phyloP scores from a whole-genome alignment of 2,113 vertebrate genomes.

The Siniperca knerii region DNA sequence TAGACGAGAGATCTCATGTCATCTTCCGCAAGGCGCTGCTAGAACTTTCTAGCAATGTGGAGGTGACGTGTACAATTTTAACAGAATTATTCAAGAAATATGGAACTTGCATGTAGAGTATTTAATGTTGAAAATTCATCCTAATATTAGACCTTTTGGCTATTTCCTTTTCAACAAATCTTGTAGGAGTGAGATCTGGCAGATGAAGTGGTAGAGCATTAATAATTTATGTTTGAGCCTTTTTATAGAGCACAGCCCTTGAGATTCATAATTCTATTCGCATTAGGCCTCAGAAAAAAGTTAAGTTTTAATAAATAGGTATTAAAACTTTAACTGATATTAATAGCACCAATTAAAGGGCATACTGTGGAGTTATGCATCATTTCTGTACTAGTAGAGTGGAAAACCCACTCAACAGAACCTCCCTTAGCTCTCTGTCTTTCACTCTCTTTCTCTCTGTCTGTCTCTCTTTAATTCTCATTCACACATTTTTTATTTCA shows the following conservation, averaged over 20 bases:
- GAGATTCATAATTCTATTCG: constrained; percentile 84
- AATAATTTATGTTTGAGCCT: constrained; percentile 83
- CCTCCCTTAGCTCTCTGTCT: constrained; percentile 35
- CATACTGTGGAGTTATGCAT: constrained; percentile 76
- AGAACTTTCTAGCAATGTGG: constrained; percentile 25
- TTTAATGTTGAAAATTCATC: constrained; percentile 76
- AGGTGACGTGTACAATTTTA: constrained; percentile 55
- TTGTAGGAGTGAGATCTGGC: constrained; percentile 76
- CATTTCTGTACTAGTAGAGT: constrained; percentile 73
- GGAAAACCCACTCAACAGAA: constrained; percentile 66
- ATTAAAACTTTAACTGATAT: constrained; percentile 87
- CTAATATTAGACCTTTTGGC: constrained; percentile 82
- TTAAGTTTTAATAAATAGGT: constrained; percentile 85
- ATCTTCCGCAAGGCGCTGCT: constrained; percentile 2
- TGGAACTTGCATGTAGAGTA: constrained; percentile 52
- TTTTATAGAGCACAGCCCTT: constrained; percentile 84
- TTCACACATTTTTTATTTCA: constrained; percentile 9
- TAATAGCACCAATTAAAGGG: constrained; percentile 85
- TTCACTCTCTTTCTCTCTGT: constrained; percentile 27
- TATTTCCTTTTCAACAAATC: constrained; percentile 80
- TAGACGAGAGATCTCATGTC: constrained; percentile 29
- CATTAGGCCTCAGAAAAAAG: constrained; percentile 77
- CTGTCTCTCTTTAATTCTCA: not conserved
- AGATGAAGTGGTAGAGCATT: constrained; percentile 82
- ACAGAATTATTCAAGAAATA: constrained; percentile 63